Percentiles rank a stretch among this genome's conserved stretches.
These are phyloP conservation scores for Ernsta delagoae DNA, from an alignment of 2,888 invertebrate genomes.

Conservation along the genomic window DNA sequence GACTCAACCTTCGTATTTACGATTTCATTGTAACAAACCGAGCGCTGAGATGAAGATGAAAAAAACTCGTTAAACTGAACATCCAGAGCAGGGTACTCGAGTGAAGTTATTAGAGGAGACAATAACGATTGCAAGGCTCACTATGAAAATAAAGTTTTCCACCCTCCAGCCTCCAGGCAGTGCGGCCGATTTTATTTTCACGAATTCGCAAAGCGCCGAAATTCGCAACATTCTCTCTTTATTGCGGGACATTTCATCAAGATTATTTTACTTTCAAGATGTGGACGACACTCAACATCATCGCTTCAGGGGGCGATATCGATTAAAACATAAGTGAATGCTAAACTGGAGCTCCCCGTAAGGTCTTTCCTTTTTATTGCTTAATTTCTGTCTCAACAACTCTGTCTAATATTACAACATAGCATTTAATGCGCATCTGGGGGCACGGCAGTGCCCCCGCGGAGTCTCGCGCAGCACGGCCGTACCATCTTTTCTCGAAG, in stretches of 20 bases:
- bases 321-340: conserved; percentile 47
- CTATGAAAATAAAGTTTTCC: conserved; percentile 66
- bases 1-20: conserved; percentile 16
- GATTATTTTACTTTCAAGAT: conserved; percentile 73
- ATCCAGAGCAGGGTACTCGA: conserved; percentile 44
- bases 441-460: too few species aligned
- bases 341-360: too few species aligned
- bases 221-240: conserved; percentile 63
- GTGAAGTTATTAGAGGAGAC: conserved; percentile 59
- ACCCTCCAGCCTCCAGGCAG: conserved; percentile 51
- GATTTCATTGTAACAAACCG: neutral
- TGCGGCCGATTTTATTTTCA: conserved; percentile 61
- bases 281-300: conserved; percentile 53
- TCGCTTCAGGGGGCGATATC: conserved; percentile 61
- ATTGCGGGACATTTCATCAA: conserved; percentile 74
- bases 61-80: conserved; percentile 33
- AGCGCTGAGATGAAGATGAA: conserved; percentile 14
- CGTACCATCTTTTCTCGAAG: too few species aligned
- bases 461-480: too few species aligned
- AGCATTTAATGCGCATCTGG: too few species aligned
- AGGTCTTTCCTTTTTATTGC: too few species aligned
- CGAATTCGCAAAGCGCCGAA: conserved; percentile 54
- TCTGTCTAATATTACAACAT: too few species aligned
- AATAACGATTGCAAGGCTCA: conserved; percentile 59
- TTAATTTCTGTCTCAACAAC: too few species aligned